phyloP scores from a whole-genome alignment of 2,797 vertebrate species.

The Scleropages formosus region DNA sequence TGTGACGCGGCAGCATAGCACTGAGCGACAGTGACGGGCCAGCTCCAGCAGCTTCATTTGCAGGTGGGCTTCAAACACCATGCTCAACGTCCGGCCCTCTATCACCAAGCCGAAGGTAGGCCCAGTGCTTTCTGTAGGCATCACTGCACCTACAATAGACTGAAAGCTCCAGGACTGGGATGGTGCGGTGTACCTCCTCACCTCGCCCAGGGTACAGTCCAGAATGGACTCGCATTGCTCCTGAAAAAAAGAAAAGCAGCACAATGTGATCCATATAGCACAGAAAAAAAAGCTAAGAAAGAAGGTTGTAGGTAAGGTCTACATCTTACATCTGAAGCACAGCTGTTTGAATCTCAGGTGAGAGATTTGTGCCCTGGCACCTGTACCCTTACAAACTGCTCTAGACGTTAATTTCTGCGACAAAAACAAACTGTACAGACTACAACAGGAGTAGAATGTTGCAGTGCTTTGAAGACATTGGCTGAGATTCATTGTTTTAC shows the following conservation, averaged over 20 bases:
- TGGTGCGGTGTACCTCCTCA: conserved; percentile 60
- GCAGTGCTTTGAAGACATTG: no score
- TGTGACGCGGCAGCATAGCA: conserved; percentile 86
- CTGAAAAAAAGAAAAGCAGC: conserved; percentile 59
- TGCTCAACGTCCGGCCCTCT: conserved; percentile 74
- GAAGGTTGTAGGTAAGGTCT: no score
- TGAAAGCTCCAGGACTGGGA: conserved; percentile 45
- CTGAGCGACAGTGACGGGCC: conserved; percentile 68
- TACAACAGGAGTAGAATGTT: no score
- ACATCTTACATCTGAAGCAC: no score
- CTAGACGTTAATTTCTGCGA: not conserved
- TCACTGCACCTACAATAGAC: not conserved
- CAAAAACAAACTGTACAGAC: no score
- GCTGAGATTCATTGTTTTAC: no score
- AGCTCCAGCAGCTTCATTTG: conserved; percentile 77
- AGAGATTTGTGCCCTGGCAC: no score
- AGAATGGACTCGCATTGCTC: conserved; percentile 78
- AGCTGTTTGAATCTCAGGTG: no score
- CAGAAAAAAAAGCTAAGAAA: no score
- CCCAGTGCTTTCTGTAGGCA: conserved; percentile 14
- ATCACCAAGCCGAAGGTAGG: conserved; percentile 78
- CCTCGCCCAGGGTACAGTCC: conserved; percentile 79
- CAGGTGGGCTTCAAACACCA: conserved; percentile 76
- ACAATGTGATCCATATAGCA: not conserved
- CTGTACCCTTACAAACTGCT: not conserved